These are phyloP conservation scores for Sebastes taczanowskii DNA, from an alignment of 2,797 vertebrate species.

Conservation along the genomic window DNA sequence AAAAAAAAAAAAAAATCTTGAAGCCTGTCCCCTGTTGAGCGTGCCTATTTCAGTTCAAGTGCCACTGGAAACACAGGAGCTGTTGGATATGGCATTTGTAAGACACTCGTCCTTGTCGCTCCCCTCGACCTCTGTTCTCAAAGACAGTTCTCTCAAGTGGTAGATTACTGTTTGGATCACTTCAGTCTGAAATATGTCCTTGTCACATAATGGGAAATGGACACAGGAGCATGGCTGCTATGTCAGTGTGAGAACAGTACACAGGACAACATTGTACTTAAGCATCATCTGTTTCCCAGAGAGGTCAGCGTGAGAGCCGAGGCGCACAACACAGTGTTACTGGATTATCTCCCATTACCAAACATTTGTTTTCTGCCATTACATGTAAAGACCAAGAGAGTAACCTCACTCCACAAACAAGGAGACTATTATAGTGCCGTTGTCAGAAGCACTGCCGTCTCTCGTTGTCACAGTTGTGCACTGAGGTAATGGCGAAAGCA, in stretches of 20 bases:
- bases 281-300: constrained; percentile 58
- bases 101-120: constrained; percentile 80
- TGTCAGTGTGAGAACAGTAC: constrained; percentile 57
- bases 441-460: constrained; percentile 14
- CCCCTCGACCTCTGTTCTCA: constrained; percentile 79
- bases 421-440: constrained; percentile 30
- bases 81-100: constrained; percentile 76
- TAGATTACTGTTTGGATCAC: constrained; percentile 72
- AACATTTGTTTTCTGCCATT: constrained; percentile 77
- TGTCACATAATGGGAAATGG: constrained; percentile 75
- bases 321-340: constrained; percentile 40
- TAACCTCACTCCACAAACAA: constrained; percentile 60
- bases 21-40: constrained; percentile 72
- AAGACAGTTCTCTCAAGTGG: constrained; percentile 80
- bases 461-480: background rate
- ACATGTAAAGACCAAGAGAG: constrained; percentile 45
- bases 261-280: constrained; percentile 56
- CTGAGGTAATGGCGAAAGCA: background rate
- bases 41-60: constrained; percentile 78
- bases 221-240: constrained; percentile 52
- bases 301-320: constrained; percentile 61
- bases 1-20: constrained; percentile 56
- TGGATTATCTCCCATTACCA: constrained; percentile 67
- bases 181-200: constrained; percentile 78
- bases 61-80: constrained; percentile 76